Conservation (phyloP, 2,888 invertebrate genomes). For the Nymphalis c-album region DNA sequence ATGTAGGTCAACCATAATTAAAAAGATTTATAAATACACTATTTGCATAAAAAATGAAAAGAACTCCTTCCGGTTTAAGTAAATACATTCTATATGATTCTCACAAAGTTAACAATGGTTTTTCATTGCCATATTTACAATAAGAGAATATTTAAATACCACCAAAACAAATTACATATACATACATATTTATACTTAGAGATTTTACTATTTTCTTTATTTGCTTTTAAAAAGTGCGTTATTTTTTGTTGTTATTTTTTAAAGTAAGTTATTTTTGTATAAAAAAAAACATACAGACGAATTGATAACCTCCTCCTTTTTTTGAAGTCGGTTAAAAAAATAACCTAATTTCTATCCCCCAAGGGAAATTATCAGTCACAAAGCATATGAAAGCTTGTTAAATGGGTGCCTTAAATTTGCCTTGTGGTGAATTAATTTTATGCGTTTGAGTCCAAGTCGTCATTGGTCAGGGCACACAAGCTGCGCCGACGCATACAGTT, state of each 20-base stretch:
- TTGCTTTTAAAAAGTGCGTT: no score
- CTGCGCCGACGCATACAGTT: constrained; percentile 66
- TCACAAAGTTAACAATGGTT: not conserved
- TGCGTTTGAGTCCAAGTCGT: constrained; percentile 48
- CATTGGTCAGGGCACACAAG: constrained; percentile 70
- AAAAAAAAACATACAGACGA: no score
- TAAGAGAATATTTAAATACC: not conserved
- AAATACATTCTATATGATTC: constrained; percentile 1
- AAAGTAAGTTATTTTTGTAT: no score
- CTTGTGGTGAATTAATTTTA: constrained; percentile 61
- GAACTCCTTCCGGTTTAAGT: constrained; percentile 17
- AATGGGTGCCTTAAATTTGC: constrained; percentile 47
- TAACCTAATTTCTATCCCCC: constrained; percentile 13
- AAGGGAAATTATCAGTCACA: constrained; percentile 25
- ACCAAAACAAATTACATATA: not conserved
- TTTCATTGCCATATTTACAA: not conserved
- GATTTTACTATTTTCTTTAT: not conserved
- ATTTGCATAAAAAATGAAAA: constrained; percentile 37
- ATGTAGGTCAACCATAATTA: constrained; percentile 42
- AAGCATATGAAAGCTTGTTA: constrained; percentile 33
- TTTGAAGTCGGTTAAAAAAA: no score
- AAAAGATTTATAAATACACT: constrained; percentile 41
- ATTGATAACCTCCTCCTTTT: no score
- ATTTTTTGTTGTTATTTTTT: no score
- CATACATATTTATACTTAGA: not conserved